Percentiles rank a stretch among this genome's conserved stretches.
Evolutionary conservation across 2,888 invertebrate species (phyloP).

Genomic region (Eledona agricola): DNA sequence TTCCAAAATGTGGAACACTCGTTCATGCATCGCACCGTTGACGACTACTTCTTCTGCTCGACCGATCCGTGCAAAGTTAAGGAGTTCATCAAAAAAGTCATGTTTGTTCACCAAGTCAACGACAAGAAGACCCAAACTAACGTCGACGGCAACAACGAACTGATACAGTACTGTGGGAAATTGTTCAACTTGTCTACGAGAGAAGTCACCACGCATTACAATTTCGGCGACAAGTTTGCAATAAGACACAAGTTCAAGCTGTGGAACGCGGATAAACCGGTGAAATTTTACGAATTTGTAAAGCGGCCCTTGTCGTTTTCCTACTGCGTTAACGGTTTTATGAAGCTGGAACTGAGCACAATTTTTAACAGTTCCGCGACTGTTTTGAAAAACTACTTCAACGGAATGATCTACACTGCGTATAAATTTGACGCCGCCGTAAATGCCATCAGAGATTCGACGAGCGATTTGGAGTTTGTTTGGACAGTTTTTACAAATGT

Average conservation of each 20-base stretch:
- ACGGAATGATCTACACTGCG: slow-evolving; percentile 43
- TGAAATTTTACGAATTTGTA: slow-evolving; percentile 27
- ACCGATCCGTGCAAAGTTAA: too few species aligned
- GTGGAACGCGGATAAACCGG: slow-evolving; percentile 39
- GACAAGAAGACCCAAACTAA: too few species aligned
- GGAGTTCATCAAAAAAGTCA: too few species aligned
- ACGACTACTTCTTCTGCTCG: too few species aligned
- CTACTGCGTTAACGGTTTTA: slow-evolving; percentile 40
- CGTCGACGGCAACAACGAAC: slow-evolving; percentile 7
- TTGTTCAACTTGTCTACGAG: slow-evolving; percentile 42
- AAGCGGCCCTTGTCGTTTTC: slow-evolving; percentile 36
- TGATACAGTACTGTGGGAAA: slow-evolving; percentile 43
- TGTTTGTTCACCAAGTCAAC: too few species aligned
- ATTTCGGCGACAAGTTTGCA: slow-evolving; percentile 22
- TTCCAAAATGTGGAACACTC: too few species aligned
- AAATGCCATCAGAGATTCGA: slow-evolving; percentile 32
- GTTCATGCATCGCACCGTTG: too few species aligned
- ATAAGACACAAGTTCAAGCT: slow-evolving; percentile 44
- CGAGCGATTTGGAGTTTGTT: slow-evolving; percentile 12
- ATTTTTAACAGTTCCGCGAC: slow-evolving; percentile 38
- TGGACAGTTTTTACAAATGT: slow-evolving; percentile 12
- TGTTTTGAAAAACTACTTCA: slow-evolving; percentile 43
- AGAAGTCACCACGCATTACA: slow-evolving; percentile 39
- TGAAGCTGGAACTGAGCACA: slow-evolving; percentile 41
- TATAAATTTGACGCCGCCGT: slow-evolving; percentile 45